Base-by-base conservation (phyloP, 2,888 invertebrate species). In the Herminia tarsipennalis region DNA sequence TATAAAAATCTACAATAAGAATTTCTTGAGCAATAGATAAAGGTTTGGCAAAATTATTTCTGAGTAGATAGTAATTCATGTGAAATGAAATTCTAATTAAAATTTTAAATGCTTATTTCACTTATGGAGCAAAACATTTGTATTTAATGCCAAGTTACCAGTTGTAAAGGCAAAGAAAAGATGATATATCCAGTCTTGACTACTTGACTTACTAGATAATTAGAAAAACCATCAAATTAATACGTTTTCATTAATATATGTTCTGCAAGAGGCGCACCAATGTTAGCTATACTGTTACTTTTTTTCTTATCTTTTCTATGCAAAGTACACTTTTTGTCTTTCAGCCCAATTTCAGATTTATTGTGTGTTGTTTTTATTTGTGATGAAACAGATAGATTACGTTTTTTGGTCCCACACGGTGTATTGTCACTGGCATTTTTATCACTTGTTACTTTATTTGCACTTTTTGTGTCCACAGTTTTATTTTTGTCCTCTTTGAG, bases 361-460 rank as follows among this genome's bases (percentile, higher is more conserved):
- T 90, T 91, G 38, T 89, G 87, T 13, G 81, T 88, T 43, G 81
- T 86, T 66, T 90, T 90, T 50, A 89, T 81, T 76, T 88, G 89
- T 1, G 83, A 73, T 4, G 87, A 77, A 59, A 90, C 70, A 28
- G 88, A 88, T 22, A 88, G 50, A 36, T 78, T 75, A 24, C 86
- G 76, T 70, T 88, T 88, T 78, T 88, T 85, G 70, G 71, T 76
- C 74, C 78, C 83, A 61, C 83, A 85, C 29, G 56, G 53, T 48
- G 67, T 70, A 48, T 61, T 74, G 29, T 70, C 72, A 66, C 64
- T 77, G 48, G 66, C 68, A 62, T 72, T 70, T 49, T 66, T 73
- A 40, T 57, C 65, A 60, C 61, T 60, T 44, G 59, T 54, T 47
- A 49, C 54, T 39, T 68, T 56, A 10, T 45, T 60, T 52, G 44